Base-by-base conservation (phyloP, 92 coral and sea anemone genomes). In the Desmophyllum pertusum region DNA sequence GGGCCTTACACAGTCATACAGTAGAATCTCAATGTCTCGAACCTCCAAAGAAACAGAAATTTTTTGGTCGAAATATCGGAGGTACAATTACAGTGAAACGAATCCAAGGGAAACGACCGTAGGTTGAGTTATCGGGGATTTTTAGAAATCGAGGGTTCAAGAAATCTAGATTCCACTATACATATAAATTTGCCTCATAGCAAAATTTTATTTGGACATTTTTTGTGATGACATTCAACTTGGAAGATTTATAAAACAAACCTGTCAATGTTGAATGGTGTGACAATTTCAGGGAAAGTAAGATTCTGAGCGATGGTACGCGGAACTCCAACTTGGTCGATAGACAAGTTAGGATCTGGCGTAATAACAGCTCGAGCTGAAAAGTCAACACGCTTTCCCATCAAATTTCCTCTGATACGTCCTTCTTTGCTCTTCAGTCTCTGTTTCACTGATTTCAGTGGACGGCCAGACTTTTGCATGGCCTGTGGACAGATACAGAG, bases 291-390 rank as follows among this genome's bases (percentile, higher is more conserved):
- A 10, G 99, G 99, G 69, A 97, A 97, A 53, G 98, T 94, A 38
- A 97, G 93, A 38, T 97, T 97, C 90, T 97, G 99, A 6, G 99
- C 99, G 82, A 97, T 94, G 77, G 96, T 94, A 70, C 99, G 83
- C 13, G 99, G 99, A 11, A 97, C 98, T 17, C 99, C 99, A 74
- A 97, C 99, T 89, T 97, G 99, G 78, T 97, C 99, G 84, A 97
- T 97, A 15, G 93, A 84, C 63, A 97, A 83, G 55, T 88, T 91
- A 36, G 99, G 99, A 70, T 97, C 99, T 25, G 99, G 99, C 38
- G 99, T 97, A 85, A 97, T 97, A 18, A 97, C 99, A 83, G 99
- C 99, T 80, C 99, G 97, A 15, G 99, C 98, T 33, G 99, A 97
- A 84, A 97, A 97, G 85, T 97, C 99, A 48, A 97, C 99, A 84